These are phyloP conservation scores for Nematopogon swammerdamellus DNA, from an alignment of 2,888 invertebrate genomes.

Conservation along the genomic window DNA sequence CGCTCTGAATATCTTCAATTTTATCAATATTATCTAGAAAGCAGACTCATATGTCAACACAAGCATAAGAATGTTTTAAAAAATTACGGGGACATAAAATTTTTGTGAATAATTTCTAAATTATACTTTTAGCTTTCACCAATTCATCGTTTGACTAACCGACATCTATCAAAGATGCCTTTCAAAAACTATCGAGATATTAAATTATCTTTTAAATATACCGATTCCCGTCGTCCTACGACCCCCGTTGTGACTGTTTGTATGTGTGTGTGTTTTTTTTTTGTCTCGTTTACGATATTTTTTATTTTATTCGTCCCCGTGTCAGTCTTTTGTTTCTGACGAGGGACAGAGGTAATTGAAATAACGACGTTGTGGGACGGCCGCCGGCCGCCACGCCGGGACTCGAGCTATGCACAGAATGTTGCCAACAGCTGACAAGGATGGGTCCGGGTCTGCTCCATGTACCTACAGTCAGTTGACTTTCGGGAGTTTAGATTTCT, in stretches of 20 bases:
- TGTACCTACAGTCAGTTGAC: too few relatives aligned
- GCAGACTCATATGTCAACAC: too few relatives aligned
- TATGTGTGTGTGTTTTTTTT: neutral
- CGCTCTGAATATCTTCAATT: too few relatives aligned
- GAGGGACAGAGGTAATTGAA: constrained; percentile 50
- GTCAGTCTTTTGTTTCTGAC: constrained; percentile 56
- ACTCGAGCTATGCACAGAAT: constrained; percentile 44
- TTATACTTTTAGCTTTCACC: too few relatives aligned
- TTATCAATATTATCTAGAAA: too few relatives aligned
- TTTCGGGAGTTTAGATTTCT: too few relatives aligned
- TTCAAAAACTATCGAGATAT: neutral
- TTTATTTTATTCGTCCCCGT: constrained; percentile 11
- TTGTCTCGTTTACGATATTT: neutral
- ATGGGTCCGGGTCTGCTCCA: too few relatives aligned
- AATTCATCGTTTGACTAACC: neutral
- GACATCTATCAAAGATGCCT: neutral
- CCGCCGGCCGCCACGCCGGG: constrained; percentile 13
- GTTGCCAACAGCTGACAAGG: constrained; percentile 44
- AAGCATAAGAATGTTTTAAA: too few relatives aligned
- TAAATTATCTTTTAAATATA: neutral
- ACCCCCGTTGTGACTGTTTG: neutral
- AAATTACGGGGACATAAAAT: too few relatives aligned
- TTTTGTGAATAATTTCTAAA: too few relatives aligned
- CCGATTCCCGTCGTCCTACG: neutral
- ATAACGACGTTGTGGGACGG: constrained; percentile 31